Evolutionary conservation across 2,113 vertebrate species (phyloP).

Genomic region (Stigmatopora argus): DNA sequence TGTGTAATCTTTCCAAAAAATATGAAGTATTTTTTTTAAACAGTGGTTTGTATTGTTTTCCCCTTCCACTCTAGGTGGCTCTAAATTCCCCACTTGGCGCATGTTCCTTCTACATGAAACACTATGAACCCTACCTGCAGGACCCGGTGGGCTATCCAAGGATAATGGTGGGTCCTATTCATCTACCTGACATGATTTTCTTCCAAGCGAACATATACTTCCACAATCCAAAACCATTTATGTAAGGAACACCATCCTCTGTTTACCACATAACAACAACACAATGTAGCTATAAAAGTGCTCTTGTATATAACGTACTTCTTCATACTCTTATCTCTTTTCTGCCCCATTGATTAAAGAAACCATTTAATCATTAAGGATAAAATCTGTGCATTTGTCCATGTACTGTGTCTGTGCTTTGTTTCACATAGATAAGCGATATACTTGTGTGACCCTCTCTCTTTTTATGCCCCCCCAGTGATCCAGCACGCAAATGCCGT

Average conservation of each 20-base stretch:
- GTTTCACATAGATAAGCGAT: constrained; percentile 40
- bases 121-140: constrained; percentile 84
- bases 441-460: constrained; percentile 18
- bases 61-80: constrained; percentile 67
- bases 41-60: neutral
- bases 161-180: constrained; percentile 74
- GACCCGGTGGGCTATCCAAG: constrained; percentile 85
- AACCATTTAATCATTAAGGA: constrained; percentile 53
- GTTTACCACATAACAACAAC: neutral
- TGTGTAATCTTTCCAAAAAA: no score
- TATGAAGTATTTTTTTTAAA: no score
- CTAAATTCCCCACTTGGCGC: constrained; percentile 79
- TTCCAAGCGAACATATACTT: no score
- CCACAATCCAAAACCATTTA: no score
- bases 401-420: constrained; percentile 33
- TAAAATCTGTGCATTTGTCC: constrained; percentile 40
- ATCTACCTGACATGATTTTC: neutral
- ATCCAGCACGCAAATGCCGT: constrained; percentile 15
- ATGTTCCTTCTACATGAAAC: constrained; percentile 77
- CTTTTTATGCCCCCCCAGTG: constrained; percentile 20
- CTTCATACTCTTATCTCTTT: constrained; percentile 27
- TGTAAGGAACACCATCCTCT: no score
- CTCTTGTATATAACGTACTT: constrained; percentile 28
- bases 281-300: neutral
- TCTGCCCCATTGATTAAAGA: constrained; percentile 37